Evolutionary conservation across 2,113 vertebrate genomes (phyloP).

Genomic region (Varanus salvator): DNA sequence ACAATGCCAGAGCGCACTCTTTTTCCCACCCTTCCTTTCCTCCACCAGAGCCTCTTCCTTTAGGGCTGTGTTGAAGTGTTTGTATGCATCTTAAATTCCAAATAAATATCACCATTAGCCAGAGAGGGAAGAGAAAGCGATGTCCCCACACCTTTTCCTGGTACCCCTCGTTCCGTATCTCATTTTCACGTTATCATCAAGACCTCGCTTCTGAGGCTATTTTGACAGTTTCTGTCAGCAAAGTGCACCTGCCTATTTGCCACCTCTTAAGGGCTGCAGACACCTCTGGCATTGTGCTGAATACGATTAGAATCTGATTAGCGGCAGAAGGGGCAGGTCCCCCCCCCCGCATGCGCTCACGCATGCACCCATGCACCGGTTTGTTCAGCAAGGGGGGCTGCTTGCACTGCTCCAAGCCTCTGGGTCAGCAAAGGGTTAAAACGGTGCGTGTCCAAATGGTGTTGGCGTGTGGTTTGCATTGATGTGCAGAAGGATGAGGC

Average conservation of each 20-base stretch:
- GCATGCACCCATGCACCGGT: fast-evolving
- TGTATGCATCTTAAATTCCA: background rate
- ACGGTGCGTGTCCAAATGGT: background rate
- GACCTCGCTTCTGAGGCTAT: conserved; percentile 35
- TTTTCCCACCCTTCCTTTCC: background rate
- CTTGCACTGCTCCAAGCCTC: conserved; percentile 19
- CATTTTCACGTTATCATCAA: conserved; percentile 61
- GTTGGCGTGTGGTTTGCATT: conserved; percentile 39
- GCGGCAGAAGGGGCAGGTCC: background rate
- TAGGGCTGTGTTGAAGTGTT: background rate
- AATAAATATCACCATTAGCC: background rate
- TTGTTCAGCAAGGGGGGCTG: fast-evolving
- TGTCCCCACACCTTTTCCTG: conserved; percentile 30
- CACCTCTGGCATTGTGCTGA: conserved; percentile 45
- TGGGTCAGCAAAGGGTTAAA: background rate
- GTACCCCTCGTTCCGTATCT: conserved; percentile 65
- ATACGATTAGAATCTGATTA: conserved; percentile 9
- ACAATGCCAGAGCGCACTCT: background rate
- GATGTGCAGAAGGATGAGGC: conserved; percentile 7
- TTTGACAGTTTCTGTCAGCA: conserved; percentile 66
- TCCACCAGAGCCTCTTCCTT: too few relatives aligned
- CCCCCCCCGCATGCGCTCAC: fast-evolving
- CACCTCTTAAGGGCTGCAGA: conserved; percentile 56
- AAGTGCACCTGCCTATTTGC: conserved; percentile 61
- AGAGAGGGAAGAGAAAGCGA: fast-evolving